A percentile compares a stretch with the other conserved stretches of the same genome.
Evolutionary conservation across 35 echinoderm and acorn worm species (phyloP).

Genomic region (Anneissia japonica): DNA sequence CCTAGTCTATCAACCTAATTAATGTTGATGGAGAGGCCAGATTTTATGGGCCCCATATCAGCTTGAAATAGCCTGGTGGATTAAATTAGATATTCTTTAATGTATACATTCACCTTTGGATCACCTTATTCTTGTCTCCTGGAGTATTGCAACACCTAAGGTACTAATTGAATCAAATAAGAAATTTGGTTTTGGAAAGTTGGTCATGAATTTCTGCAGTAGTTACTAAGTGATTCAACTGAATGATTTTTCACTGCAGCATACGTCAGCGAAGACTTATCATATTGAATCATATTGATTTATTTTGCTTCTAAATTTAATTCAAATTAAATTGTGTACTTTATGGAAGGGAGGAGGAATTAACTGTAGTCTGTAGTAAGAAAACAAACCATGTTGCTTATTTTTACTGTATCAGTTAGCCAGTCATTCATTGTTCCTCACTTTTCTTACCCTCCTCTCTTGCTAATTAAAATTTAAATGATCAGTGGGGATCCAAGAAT

Average conservation of each 20-base stretch:
- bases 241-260: background rate
- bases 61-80: background rate
- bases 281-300: background rate
- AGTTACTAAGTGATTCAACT: background rate
- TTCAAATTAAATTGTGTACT: too few relatives aligned
- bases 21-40: too few relatives aligned
- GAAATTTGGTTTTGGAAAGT: background rate
- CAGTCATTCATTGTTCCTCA: too few relatives aligned
- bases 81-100: background rate
- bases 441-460: too few relatives aligned
- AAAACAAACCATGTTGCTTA: too few relatives aligned
- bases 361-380: too few relatives aligned
- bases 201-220: background rate
- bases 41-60: background rate
- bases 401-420: too few relatives aligned
- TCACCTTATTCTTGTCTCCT: background rate
- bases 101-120: background rate
- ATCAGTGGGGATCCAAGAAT: too few relatives aligned
- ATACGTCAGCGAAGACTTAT: background rate
- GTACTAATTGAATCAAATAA: background rate
- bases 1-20: too few relatives aligned
- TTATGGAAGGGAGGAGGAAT: too few relatives aligned
- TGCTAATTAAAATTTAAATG: too few relatives aligned
- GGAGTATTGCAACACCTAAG: background rate
- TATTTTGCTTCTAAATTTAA: background rate